Evolutionary conservation across 2,888 invertebrate genomes (phyloP).

Genomic region (Apamea monoglypha): DNA sequence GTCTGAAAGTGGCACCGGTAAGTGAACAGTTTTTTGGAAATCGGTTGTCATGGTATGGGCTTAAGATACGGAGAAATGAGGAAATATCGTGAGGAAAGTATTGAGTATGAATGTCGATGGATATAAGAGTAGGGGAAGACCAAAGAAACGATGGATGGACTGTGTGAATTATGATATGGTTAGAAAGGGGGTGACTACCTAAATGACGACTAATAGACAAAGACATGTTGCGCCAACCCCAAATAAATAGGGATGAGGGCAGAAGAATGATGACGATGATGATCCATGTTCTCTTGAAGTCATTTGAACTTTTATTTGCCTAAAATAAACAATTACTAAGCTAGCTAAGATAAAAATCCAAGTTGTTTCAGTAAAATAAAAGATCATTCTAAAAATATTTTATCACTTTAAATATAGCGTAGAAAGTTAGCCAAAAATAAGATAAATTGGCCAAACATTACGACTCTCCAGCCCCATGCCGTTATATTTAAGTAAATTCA

Average conservation of each 20-base stretch:
- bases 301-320: background rate
- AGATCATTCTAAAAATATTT: background rate
- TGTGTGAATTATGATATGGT: background rate
- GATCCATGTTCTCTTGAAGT: too few species aligned
- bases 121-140: background rate
- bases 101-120: background rate
- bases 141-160: background rate
- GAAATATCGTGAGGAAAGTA: background rate
- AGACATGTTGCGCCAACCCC: background rate
- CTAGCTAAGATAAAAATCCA: background rate
- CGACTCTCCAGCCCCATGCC: background rate
- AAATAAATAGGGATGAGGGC: background rate
- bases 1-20: background rate
- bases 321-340: too few species aligned
- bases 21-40: too few species aligned
- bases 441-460: constrained; percentile 25
- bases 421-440: constrained; percentile 32
- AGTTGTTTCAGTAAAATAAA: background rate
- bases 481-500: background rate
- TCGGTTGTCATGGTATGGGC: too few species aligned
- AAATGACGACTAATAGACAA: background rate
- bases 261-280: background rate
- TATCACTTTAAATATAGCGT: background rate
- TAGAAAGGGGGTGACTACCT: background rate
- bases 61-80: background rate